Conservation (phyloP, 2,888 invertebrate species). For the Xestia rhomboidea region DNA sequence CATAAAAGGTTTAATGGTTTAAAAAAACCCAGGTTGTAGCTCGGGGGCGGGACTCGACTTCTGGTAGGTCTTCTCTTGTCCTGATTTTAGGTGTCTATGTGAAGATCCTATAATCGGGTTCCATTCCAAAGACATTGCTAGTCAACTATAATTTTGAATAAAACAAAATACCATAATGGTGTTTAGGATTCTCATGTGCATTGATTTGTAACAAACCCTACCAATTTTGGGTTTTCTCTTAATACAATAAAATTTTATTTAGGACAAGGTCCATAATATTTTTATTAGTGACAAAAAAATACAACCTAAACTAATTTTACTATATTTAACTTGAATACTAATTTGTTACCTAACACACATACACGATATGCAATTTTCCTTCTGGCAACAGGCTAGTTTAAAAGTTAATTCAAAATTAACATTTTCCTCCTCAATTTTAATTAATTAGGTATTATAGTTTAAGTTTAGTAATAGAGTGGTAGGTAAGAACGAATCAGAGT, state of each 20-base stretch:
- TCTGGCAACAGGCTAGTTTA: background rate
- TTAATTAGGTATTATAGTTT: no score
- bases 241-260: background rate
- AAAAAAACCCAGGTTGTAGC: no score
- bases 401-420: background rate
- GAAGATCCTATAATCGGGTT: no score
- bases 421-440: background rate
- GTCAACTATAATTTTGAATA: background rate
- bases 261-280: no score
- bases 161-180: background rate
- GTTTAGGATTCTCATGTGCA: accelerated
- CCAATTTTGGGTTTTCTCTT: background rate
- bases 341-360: background rate
- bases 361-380: background rate
- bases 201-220: background rate
- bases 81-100: no score
- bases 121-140: no score
- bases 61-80: no score
- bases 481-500: no score
- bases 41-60: no score
- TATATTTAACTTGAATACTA: background rate
- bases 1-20: background rate
- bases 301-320: background rate
- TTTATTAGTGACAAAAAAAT: background rate
- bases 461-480: no score